Evolutionary conservation across 2,888 invertebrate genomes (phyloP).

Genomic region (Tipula unca): DNA sequence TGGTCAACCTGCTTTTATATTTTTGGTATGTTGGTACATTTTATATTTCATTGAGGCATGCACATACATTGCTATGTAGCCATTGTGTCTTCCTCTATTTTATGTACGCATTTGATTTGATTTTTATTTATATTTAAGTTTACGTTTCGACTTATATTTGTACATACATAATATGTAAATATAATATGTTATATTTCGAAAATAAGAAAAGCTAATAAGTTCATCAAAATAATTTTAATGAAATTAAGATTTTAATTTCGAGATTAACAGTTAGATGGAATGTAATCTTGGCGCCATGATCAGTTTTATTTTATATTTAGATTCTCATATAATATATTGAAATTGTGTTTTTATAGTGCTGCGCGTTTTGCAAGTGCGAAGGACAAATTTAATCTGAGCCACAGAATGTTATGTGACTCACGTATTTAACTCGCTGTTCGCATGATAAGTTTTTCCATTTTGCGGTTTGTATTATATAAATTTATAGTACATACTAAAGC

Average conservation of each 20-base stretch:
- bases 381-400: neutral
- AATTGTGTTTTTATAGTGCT: neutral
- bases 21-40: neutral
- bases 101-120: neutral
- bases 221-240: neutral
- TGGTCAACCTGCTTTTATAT: neutral
- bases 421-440: neutral
- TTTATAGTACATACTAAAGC: too few relatives aligned
- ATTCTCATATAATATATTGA: neutral
- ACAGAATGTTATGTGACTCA: neutral
- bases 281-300: neutral
- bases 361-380: neutral
- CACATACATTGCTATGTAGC: neutral
- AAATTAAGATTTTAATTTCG: constrained; percentile 3
- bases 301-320: neutral
- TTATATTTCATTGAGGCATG: neutral
- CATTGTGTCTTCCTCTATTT: neutral
- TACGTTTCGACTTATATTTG: neutral
- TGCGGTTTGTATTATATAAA: too few relatives aligned
- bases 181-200: neutral
- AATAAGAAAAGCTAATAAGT: neutral
- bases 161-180: neutral
- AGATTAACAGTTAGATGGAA: neutral
- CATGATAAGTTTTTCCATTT: too few relatives aligned
- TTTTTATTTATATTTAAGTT: neutral